Conservation (phyloP, 2,113 vertebrate species). For the Canis aureus region DNA sequence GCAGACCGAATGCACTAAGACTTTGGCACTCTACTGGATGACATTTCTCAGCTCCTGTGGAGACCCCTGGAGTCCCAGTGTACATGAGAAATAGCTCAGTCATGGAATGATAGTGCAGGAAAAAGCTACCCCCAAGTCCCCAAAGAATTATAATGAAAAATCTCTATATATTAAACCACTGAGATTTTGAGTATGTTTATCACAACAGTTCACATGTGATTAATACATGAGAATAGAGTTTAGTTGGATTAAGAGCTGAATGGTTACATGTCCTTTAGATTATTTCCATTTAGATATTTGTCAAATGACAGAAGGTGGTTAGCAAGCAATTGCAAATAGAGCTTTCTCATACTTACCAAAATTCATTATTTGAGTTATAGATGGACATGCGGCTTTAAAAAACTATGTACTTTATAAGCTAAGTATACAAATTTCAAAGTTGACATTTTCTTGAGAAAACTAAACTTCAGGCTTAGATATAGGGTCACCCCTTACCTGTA, state of each 20-base stretch:
- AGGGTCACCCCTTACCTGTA: background rate
- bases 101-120: no score
- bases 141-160: background rate
- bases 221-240: background rate
- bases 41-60: background rate
- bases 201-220: background rate
- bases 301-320: background rate
- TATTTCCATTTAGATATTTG: background rate
- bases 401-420: background rate
- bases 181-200: background rate
- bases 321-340: background rate
- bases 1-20: background rate
- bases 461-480: background rate
- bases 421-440: background rate
- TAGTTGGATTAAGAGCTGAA: background rate
- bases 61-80: accelerated
- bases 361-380: background rate
- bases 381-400: background rate
- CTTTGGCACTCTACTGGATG: accelerated
- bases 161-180: background rate
- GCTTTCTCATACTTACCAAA: background rate
- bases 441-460: background rate
- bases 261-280: background rate
- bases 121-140: background rate
- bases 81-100: background rate